Base-by-base conservation (phyloP, 1,140 invertebrate species). In the Nebria ingens region DNA sequence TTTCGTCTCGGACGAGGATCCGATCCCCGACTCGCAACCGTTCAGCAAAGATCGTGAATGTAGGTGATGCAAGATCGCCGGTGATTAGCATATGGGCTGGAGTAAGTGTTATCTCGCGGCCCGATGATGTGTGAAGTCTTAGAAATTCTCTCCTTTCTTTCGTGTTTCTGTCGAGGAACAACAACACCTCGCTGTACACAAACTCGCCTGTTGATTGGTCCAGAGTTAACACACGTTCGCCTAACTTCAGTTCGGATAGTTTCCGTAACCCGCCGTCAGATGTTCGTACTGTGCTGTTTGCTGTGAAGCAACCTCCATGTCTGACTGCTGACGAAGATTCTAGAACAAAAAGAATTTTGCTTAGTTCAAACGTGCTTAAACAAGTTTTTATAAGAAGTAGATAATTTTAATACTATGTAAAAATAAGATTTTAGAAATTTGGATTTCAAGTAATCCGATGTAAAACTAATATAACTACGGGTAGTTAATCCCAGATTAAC, bases 281-380 rank as follows among this genome's bases (percentile, higher is more conserved):
- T 11, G 81, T 81, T 19, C 73, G 61, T 0, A 92, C 86, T 0
- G 71, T 76, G 51, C 80, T 80, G 51, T 79, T 76, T 1, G 75
- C 80, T 1, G 85, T 79, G 73, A 93, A 94, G 65, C 91, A 94
- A 4, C 91, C 90, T 20, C 86, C 87, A 12, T 83, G 80, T 64
- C 85, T 85, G n/a, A 78, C 82, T 1, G 84, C 83, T 58, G 86
- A 85, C n/a, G 91, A 91, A 13, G 92, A 93, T 77, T 97, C 93
- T 97, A 83, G 6, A 86, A 85, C 57, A 52, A 63, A 56, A 67
- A 63, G n/a, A n/a, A n/a, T n/a, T n/a, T n/a, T n/a, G n/a, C n/a
- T n/a, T n/a, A n/a, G n/a, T n/a, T n/a, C n/a, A n/a, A n/a, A n/a
- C n/a, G n/a, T n/a, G n/a, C n/a, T n/a, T n/a, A n/a, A n/a, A n/a